Percentiles rank a stretch among this genome's conserved stretches.
Evolutionary conservation across 2,888 invertebrate genomes (phyloP).

Genomic region (Tupiocoris notatus): DNA sequence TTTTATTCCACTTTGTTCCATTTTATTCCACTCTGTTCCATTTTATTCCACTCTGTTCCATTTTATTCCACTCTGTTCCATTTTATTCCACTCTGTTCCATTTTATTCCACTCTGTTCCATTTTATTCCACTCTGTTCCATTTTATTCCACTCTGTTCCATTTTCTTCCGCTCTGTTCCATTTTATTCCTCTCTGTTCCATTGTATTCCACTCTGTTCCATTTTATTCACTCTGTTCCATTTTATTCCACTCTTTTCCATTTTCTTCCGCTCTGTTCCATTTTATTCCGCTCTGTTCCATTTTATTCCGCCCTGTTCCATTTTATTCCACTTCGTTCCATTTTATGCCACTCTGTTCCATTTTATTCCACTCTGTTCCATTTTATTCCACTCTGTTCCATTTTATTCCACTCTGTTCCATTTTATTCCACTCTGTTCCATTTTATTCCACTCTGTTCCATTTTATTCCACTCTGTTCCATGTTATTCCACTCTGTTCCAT

Average conservation of each 20-base stretch:
- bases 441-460: neutral
- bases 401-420: neutral
- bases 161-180: too few relatives aligned
- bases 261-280: neutral
- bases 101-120: neutral
- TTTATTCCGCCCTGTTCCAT: neutral
- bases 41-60: neutral
- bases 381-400: neutral
- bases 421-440: neutral
- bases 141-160: too few relatives aligned
- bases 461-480: neutral
- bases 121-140: neutral
- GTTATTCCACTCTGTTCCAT: neutral
- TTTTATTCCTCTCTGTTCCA: too few relatives aligned
- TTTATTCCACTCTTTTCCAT: neutral
- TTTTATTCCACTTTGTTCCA: neutral
- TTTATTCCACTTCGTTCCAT: neutral
- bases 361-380: neutral
- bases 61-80: neutral
- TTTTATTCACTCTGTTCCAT: neutral
- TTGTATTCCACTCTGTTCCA: too few relatives aligned
- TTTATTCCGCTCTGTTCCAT: neutral
- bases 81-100: neutral
- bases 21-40: neutral
- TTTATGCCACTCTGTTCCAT: neutral